These are phyloP conservation scores for Lithobates pipiens DNA, from an alignment of 2,797 vertebrate species.

Conservation along the genomic window DNA sequence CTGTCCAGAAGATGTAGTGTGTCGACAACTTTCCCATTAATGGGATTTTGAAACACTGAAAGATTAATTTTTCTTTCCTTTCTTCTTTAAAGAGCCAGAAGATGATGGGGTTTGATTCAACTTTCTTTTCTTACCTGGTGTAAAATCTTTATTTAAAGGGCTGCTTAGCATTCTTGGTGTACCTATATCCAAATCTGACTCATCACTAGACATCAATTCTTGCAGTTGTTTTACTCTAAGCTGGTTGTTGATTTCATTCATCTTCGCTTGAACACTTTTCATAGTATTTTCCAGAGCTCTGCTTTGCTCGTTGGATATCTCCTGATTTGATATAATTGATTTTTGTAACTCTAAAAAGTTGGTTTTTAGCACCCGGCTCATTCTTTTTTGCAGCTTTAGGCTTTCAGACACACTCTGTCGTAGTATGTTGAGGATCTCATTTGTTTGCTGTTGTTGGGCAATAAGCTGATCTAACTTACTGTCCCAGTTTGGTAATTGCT, in stretches of 20 bases:
- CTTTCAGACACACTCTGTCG: background rate
- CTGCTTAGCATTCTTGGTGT: background rate
- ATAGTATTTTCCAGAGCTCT: background rate
- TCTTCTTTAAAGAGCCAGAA: background rate
- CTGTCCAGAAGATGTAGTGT: no score
- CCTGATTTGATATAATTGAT: slow-evolving; percentile 2
- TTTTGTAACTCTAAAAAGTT: slow-evolving; percentile 32
- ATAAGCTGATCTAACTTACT: slow-evolving; percentile 18
- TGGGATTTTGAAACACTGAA: background rate
- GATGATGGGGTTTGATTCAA: background rate
- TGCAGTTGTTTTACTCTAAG: slow-evolving; percentile 25
- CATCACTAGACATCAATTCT: background rate
- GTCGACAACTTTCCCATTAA: background rate
- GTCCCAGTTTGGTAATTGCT: background rate
- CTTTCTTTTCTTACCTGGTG: background rate
- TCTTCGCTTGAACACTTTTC: background rate
- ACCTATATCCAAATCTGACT: background rate
- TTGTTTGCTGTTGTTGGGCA: slow-evolving; percentile 5
- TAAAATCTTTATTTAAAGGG: background rate
- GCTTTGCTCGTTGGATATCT: background rate
- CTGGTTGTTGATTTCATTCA: slow-evolving; percentile 26
- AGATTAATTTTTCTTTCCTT: background rate
- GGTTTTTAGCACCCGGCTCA: background rate
- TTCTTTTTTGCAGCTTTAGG: slow-evolving; percentile 8
- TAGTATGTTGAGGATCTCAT: background rate